A percentile compares a stretch with the other conserved stretches of the same genome.
Evolutionary conservation across 2,797 vertebrate genomes (phyloP).

Genomic region (Diceros bicornis): DNA sequence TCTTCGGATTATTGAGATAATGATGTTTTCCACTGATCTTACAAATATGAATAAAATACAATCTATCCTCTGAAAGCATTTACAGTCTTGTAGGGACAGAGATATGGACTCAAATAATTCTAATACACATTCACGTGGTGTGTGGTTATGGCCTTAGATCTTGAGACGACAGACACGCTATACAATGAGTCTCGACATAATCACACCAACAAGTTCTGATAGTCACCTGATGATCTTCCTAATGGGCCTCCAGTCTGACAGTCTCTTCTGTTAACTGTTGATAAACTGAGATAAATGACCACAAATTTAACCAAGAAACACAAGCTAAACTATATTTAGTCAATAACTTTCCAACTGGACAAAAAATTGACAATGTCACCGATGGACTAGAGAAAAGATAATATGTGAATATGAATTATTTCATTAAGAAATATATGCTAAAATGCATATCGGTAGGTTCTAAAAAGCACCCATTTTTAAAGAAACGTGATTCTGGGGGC

Average conservation of each 20-base stretch:
- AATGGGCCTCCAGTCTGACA: not conserved
- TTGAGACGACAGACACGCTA: not conserved
- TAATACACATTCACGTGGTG: not conserved
- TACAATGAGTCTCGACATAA: not conserved
- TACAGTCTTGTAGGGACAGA: not conserved
- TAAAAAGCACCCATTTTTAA: not conserved
- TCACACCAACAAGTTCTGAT: not conserved
- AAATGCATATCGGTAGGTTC: not conserved
- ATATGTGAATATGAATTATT: not conserved
- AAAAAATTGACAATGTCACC: not conserved
- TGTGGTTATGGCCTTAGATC: not conserved
- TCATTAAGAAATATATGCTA: not conserved
- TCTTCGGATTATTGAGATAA: not conserved
- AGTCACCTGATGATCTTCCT: not conserved
- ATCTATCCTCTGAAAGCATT: not conserved
- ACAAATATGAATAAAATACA: constrained; percentile 27
- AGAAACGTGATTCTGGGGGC: not conserved
- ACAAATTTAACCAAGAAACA: constrained; percentile 4
- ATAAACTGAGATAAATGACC: not conserved
- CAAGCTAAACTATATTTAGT: not conserved
- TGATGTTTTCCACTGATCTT: not conserved
- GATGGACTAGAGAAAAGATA: not conserved
- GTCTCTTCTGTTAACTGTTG: not conserved
- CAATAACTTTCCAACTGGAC: not conserved
- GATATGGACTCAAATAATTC: not conserved